Evolutionary conservation across 2,888 invertebrate genomes (phyloP).

Genomic region (Peribatodes rhomboidaria): DNA sequence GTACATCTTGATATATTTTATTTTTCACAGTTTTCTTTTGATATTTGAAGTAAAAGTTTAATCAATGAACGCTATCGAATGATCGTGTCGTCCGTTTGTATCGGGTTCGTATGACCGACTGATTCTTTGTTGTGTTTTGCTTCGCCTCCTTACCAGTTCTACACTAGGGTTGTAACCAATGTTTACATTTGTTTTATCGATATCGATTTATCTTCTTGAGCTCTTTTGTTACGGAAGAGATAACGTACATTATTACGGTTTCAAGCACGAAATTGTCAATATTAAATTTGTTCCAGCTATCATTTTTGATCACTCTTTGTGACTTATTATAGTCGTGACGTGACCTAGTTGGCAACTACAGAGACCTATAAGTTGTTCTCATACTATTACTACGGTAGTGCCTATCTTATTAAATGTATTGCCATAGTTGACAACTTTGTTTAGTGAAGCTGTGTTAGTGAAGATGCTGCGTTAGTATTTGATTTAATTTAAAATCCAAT

Average conservation of each 20-base stretch:
- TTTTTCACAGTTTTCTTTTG: slow-evolving; percentile 34
- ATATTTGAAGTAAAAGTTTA: slow-evolving; percentile 45
- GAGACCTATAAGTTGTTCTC: too few species aligned
- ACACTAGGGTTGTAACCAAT: slow-evolving; percentile 66
- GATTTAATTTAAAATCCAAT: too few species aligned
- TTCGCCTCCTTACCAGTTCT: slow-evolving; percentile 70
- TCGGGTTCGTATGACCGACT: slow-evolving; percentile 73
- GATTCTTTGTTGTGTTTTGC: slow-evolving; percentile 84
- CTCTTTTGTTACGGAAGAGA: slow-evolving; percentile 29
- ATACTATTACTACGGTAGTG: too few species aligned
- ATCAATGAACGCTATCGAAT: slow-evolving; percentile 50
- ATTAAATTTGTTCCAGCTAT: slow-evolving; percentile 19
- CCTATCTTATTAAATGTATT: too few species aligned
- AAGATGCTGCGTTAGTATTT: too few species aligned
- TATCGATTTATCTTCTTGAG: slow-evolving; percentile 59
- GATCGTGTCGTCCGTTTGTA: slow-evolving; percentile 62
- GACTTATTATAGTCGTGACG: neutral
- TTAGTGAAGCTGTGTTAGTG: too few species aligned
- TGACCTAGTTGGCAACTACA: too few species aligned
- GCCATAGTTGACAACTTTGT: too few species aligned
- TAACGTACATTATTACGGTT: slow-evolving; percentile 27
- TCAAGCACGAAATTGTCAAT: slow-evolving; percentile 28
- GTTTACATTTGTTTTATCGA: slow-evolving; percentile 81
- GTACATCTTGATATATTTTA: slow-evolving; percentile 66
- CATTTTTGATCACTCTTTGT: neutral